phyloP scores from a whole-genome alignment of 2,888 invertebrate species.

The Chalcosyrphus nemorum region DNA sequence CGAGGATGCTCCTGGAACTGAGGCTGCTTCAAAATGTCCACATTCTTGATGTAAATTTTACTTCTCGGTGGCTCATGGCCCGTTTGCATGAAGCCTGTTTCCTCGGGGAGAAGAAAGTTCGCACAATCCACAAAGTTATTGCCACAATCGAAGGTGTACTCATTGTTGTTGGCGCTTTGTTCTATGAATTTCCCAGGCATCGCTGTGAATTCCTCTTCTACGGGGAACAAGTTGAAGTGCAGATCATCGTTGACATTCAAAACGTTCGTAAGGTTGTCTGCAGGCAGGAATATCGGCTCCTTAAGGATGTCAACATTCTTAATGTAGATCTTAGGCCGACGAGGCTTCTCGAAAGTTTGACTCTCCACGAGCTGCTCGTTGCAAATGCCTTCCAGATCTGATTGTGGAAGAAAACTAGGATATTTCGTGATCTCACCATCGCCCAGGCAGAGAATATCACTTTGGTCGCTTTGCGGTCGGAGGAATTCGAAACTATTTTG shows the following conservation, averaged over 20 bases:
- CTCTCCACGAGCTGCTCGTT: not conserved
- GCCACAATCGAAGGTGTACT: slow-evolving; percentile 54
- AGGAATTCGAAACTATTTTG: slow-evolving; percentile 71
- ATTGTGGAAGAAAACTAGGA: slow-evolving; percentile 40
- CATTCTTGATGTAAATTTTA: slow-evolving; percentile 80
- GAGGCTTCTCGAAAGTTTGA: slow-evolving; percentile 75
- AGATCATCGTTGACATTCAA: slow-evolving; percentile 72
- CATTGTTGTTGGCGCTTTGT: slow-evolving; percentile 29
- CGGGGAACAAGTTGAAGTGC: slow-evolving; percentile 55
- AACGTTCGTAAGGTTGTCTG: slow-evolving; percentile 70
- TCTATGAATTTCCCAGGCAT: slow-evolving; percentile 45
- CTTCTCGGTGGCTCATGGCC: slow-evolving; percentile 74
- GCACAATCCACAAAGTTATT: slow-evolving; percentile 59
- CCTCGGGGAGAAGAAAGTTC: slow-evolving; percentile 58
- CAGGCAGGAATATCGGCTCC: slow-evolving; percentile 78
- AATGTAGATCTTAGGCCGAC: slow-evolving; percentile 81
- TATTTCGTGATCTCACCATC: slow-evolving; percentile 37
- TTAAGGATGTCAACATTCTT: slow-evolving; percentile 81
- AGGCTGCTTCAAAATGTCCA: slow-evolving; percentile 79
- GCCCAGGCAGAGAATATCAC: slow-evolving; percentile 41
- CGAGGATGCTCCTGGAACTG: slow-evolving; percentile 75
- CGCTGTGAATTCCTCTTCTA: slow-evolving; percentile 40
- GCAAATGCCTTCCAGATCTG: slow-evolving; percentile 34
- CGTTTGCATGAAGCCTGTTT: slow-evolving; percentile 39
- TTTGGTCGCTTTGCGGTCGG: slow-evolving; percentile 14